Evolutionary conservation across 1,140 invertebrate species (phyloP).

Genomic region (Ostrea denselamellosa): DNA sequence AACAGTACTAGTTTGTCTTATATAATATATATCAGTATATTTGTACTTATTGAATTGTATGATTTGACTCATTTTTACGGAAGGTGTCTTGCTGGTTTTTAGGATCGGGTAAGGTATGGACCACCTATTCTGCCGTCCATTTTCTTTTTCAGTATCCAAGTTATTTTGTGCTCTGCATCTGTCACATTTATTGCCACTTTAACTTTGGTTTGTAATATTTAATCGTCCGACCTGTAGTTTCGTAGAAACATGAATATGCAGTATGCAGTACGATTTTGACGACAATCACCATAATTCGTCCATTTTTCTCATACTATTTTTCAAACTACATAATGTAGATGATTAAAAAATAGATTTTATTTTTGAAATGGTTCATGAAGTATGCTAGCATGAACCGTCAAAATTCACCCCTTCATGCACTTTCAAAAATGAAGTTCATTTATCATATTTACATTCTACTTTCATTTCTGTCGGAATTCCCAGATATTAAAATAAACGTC

Average conservation of each 20-base stretch:
- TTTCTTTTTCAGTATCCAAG: neutral
- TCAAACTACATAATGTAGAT: no score
- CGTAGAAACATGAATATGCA: neutral
- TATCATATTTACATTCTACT: no score
- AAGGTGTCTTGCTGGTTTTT: neutral
- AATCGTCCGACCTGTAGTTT: neutral
- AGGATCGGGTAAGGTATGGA: neutral
- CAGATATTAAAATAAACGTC: no score
- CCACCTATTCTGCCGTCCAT: neutral
- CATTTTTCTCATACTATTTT: no score
- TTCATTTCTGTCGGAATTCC: no score
- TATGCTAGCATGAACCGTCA: no score
- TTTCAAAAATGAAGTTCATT: no score
- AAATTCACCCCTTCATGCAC: no score
- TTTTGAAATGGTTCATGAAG: no score
- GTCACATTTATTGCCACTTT: neutral
- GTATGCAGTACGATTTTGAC: neutral
- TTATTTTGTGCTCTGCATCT: neutral
- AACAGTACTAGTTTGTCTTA: no score
- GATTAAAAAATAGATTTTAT: no score
- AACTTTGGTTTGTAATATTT: neutral
- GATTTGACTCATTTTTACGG: neutral
- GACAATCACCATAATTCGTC: neutral
- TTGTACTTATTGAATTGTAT: neutral
- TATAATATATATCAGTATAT: no score